These are phyloP conservation scores for Petrophora chlorosata DNA, from an alignment of 2,888 invertebrate genomes.

Conservation along the genomic window DNA sequence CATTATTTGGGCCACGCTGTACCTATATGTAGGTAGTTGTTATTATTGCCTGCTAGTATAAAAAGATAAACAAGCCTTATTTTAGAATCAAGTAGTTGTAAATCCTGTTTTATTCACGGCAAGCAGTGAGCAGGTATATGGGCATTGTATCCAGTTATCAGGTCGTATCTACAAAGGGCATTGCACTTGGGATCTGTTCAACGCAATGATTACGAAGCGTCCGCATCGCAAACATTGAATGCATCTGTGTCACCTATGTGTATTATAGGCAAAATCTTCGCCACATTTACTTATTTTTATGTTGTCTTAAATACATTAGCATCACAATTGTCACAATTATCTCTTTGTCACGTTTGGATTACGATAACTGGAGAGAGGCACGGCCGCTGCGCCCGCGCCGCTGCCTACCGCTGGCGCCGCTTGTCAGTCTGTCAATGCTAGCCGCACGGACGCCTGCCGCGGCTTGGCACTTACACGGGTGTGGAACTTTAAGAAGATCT, in stretches of 20 bases:
- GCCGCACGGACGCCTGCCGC: slow-evolving; percentile 17
- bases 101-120: background rate
- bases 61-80: too few relatives aligned
- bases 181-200: slow-evolving; percentile 3
- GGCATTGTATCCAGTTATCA: background rate
- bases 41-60: too few relatives aligned
- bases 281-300: background rate
- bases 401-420: background rate
- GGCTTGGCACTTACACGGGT: slow-evolving; percentile 5
- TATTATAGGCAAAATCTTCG: background rate
- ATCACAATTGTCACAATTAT: background rate
- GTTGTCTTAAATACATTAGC: background rate
- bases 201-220: background rate
- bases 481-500: background rate
- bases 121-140: too few relatives aligned
- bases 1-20: too few relatives aligned
- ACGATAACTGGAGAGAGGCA: slow-evolving; percentile 15
- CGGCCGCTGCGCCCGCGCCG: slow-evolving; percentile 12
- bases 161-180: slow-evolving; percentile 1
- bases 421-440: slow-evolving; percentile 19
- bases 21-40: too few relatives aligned
- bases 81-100: too few relatives aligned
- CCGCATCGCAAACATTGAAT: background rate
- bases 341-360: slow-evolving; percentile 10
- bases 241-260: background rate